Evolutionary conservation across 2,888 invertebrate genomes (phyloP), one percentile per base, ranked within the genome.

Genomic region (Phanerotoma sp.): DNA sequence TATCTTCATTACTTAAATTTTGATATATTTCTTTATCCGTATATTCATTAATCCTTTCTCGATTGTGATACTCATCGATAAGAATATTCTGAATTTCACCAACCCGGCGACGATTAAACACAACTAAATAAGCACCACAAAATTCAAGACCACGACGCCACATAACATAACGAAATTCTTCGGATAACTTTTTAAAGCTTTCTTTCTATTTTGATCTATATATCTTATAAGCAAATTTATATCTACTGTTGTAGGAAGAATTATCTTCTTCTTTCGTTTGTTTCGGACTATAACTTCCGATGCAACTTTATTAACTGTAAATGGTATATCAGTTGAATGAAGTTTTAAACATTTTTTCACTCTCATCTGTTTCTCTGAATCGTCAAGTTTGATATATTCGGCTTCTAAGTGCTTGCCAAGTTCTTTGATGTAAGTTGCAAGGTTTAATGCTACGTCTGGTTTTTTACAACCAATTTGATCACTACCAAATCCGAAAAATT

Each of bases 41-140:
- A 4, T 41, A 32, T 11, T 54, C 52, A 32, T 59, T 55, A 13
- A 65, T 60, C 10, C 56, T 38, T 35, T 59, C 41, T 28, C 56
- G 47, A 16, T 45, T 52, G 6, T 55, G 25, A 22, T 58, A 65
- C 54, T 65, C 56, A 22, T 61, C 42, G 1, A 65, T 51, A 1
- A 48, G 25, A 9, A 60, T 22, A 7, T 59, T 21, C 50, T 65
- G 56, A 3, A 62, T 59, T 48, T 65, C 62, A n/a, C 63, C 62
- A 0, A 62, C 37, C 13, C 62, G 22, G n/a, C 62, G 56, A 35
- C 62, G 58, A 45, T 62, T 64, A 32, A 62, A 62, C 5, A 63
- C 21, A 38, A 60, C 57, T 6, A 63, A 32, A 15, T 50, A 48
- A 13, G 55, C 37, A 2, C 62, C 25, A 10, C 49, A 54, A 13